A percentile compares a stretch with the other conserved stretches of the same genome.
phyloP scores from a whole-genome alignment of 2,113 vertebrate species.

The Notarius lentiginosus region DNA sequence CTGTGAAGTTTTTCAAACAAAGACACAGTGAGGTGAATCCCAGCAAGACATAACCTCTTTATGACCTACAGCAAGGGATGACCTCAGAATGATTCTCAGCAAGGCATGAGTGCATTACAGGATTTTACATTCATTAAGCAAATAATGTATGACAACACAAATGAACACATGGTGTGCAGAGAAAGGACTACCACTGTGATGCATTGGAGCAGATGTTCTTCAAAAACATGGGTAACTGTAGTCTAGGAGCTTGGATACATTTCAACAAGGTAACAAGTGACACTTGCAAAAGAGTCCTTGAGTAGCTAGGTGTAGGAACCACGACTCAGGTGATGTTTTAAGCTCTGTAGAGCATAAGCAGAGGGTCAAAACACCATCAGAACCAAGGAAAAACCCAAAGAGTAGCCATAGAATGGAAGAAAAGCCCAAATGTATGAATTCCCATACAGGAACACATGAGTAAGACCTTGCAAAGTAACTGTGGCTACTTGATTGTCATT shows the following conservation, averaged over 20 bases:
- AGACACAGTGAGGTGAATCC: neutral
- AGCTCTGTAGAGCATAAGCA: neutral
- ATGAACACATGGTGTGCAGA: conserved; percentile 4
- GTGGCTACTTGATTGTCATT: neutral
- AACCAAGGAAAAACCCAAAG: neutral
- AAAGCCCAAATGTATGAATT: neutral
- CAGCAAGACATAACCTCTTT: neutral
- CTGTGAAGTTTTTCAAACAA: neutral
- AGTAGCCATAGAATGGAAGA: neutral
- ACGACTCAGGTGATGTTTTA: neutral
- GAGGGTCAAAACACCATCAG: neutral
- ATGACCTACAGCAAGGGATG: conserved; percentile 7
- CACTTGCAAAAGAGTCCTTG: neutral
- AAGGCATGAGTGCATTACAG: neutral
- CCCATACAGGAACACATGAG: neutral
- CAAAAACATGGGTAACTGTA: conserved; percentile 5
- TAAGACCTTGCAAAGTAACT: neutral
- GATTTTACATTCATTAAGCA: conserved; percentile 19
- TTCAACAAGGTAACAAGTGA: neutral
- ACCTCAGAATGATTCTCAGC: conserved; percentile 8
- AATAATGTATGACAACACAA: conserved; percentile 3
- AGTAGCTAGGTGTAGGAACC: neutral
- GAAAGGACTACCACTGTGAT: neutral
- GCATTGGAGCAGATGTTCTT: conserved; percentile 1
- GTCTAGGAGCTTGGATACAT: neutral